A percentile compares a stretch with the other conserved stretches of the same genome.
Evolutionary conservation across 1,140 invertebrate genomes (phyloP).

Genomic region (Danaus melanippus): DNA sequence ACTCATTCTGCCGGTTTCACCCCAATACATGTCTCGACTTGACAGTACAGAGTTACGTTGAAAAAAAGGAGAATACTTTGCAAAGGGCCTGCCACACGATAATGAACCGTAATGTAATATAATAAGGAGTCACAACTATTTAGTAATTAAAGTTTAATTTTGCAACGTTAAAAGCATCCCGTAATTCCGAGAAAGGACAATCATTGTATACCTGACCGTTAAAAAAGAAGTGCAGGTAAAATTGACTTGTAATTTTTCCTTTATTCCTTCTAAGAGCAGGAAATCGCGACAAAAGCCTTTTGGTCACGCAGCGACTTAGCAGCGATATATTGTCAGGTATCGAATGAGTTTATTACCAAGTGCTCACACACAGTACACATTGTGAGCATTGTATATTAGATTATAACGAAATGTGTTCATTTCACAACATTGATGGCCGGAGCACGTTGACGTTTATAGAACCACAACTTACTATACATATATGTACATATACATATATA

Average conservation of each 20-base stretch:
- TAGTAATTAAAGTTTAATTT: constrained; percentile 18
- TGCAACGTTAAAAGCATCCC: constrained; percentile 25
- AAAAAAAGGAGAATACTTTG: constrained; percentile 3
- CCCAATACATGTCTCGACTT: constrained; percentile 21
- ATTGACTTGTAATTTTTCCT: constrained; percentile 41
- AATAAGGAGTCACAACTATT: constrained; percentile 1
- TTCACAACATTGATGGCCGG: too few relatives aligned
- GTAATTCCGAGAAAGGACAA: constrained; percentile 41
- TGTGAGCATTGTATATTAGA: neutral
- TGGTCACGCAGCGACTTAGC: constrained; percentile 23
- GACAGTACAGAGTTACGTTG: constrained; percentile 16
- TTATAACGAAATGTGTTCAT: too few relatives aligned
- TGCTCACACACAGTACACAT: constrained; percentile 19
- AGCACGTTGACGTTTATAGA: too few relatives aligned
- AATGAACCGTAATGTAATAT: constrained; percentile 7
- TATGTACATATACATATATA: too few relatives aligned
- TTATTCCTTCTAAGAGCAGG: constrained; percentile 31
- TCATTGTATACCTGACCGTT: constrained; percentile 41
- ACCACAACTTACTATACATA: too few relatives aligned
- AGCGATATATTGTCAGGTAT: constrained; percentile 17
- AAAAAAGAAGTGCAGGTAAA: constrained; percentile 43
- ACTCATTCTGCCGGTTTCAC: constrained; percentile 23
- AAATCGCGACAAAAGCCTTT: constrained; percentile 46
- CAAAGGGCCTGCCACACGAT: neutral
- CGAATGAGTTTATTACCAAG: neutral